Conservation (phyloP, 2,113 vertebrate genomes). For the Scomber scombrus region DNA sequence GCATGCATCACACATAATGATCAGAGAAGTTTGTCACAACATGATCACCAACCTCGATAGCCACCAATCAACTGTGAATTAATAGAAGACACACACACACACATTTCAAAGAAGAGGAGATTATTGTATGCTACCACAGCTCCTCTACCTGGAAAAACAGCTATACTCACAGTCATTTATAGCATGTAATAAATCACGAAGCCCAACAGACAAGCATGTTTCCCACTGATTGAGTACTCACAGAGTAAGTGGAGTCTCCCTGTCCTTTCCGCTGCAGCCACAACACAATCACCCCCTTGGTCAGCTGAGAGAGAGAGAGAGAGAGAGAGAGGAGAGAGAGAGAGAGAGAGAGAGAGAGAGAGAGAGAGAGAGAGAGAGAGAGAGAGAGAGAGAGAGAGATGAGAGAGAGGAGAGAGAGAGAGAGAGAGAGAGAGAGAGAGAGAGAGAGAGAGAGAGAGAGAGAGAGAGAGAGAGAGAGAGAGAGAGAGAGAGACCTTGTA, state of each 20-base stretch:
- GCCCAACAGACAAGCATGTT: conserved; percentile 65
- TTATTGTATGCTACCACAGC: conserved; percentile 24
- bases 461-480: no score
- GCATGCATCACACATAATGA: not conserved
- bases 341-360: no score
- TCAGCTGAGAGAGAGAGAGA: conserved; percentile 31
- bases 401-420: not conserved
- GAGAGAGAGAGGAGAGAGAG: not conserved
- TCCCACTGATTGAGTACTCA: conserved; percentile 74
- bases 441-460: not conserved
- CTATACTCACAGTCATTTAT: conserved; percentile 60
- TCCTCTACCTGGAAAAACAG: conserved; percentile 51
- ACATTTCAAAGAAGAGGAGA: conserved; percentile 12
- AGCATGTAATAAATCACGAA: conserved; percentile 69
- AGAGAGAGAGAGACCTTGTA: conserved; percentile 1
- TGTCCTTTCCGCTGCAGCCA: conserved; percentile 32
- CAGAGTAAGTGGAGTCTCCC: conserved; percentile 59
- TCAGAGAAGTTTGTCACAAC: not conserved
- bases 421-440: conserved; percentile 14
- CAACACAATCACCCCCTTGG: conserved; percentile 53
- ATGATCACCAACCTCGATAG: not conserved
- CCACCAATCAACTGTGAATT: no score
- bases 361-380: not conserved
- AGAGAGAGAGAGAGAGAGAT: not conserved
- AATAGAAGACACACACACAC: no score